These are phyloP conservation scores for Arrhopalites spinosus DNA, from an alignment of 2,888 invertebrate genomes.

Conservation along the genomic window DNA sequence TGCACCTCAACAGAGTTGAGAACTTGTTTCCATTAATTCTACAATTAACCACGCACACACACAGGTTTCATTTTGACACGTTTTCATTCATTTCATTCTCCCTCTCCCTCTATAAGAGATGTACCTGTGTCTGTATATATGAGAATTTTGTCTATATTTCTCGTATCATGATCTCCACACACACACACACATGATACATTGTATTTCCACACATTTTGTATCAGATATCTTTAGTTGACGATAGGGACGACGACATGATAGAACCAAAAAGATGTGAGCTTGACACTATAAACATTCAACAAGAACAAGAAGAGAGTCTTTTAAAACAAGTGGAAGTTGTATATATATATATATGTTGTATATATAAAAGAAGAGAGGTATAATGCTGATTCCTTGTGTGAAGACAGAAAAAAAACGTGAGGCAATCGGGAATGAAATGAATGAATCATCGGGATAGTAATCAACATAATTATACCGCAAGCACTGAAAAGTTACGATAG, in stretches of 20 bases:
- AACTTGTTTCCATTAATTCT: constrained; percentile 18
- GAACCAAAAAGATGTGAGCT: background rate
- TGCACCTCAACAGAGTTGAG: constrained; percentile 1
- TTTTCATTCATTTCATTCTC: background rate
- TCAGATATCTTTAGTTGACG: background rate
- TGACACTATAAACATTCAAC: background rate
- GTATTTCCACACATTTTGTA: too few species aligned
- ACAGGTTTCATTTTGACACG: constrained; percentile 6
- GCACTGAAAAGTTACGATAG: too few species aligned
- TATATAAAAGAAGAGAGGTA: background rate
- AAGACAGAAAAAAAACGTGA: background rate
- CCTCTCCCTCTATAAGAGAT: too few species aligned
- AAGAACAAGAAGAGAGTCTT: too few species aligned
- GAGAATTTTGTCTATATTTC: too few species aligned
- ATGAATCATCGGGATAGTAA: background rate
- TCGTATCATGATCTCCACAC: too few species aligned
- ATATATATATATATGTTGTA: too few species aligned
- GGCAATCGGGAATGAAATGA: background rate
- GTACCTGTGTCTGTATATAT: too few species aligned
- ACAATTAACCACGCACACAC: constrained; percentile 13
- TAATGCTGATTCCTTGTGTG: too few species aligned
- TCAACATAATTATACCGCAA: too few species aligned
- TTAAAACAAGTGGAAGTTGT: too few species aligned
- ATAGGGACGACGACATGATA: background rate
- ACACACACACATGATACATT: too few species aligned